These are phyloP conservation scores for Dasypolia templi DNA, from an alignment of 2,888 invertebrate genomes.

Conservation along the genomic window DNA sequence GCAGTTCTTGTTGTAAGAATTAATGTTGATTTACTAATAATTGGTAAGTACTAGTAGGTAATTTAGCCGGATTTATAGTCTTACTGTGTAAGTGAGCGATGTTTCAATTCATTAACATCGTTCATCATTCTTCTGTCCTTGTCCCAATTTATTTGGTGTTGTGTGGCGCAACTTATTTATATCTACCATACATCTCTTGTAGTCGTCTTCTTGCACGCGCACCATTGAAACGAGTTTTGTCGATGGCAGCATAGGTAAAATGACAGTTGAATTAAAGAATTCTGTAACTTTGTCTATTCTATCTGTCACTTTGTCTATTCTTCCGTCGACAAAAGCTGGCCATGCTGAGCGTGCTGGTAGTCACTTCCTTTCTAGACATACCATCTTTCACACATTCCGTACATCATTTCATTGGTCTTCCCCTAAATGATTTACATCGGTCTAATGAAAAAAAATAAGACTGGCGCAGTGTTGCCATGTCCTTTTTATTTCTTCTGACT, in stretches of 20 bases:
- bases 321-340: too few relatives aligned
- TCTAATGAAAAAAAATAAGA: background rate
- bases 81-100: background rate
- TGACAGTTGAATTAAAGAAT: too few relatives aligned
- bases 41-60: background rate
- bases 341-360: too few relatives aligned
- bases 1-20: constrained; percentile 15
- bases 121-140: background rate
- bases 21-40: background rate
- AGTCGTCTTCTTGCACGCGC: background rate
- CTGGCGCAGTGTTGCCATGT: background rate
- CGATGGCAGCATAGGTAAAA: too few relatives aligned
- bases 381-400: background rate
- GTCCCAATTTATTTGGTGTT: background rate
- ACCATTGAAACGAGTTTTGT: too few relatives aligned
- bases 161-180: background rate
- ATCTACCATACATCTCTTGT: background rate
- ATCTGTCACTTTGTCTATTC: too few relatives aligned
- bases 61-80: constrained; percentile 18
- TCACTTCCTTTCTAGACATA: background rate
- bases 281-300: too few relatives aligned
- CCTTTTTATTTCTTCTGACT: background rate
- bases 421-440: background rate
- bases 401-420: background rate
- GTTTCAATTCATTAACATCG: background rate